A percentile compares a stretch with the other conserved stretches of the same genome.
phyloP scores from a whole-genome alignment of 2,888 invertebrate genomes.

The Oeneis ivallda region DNA sequence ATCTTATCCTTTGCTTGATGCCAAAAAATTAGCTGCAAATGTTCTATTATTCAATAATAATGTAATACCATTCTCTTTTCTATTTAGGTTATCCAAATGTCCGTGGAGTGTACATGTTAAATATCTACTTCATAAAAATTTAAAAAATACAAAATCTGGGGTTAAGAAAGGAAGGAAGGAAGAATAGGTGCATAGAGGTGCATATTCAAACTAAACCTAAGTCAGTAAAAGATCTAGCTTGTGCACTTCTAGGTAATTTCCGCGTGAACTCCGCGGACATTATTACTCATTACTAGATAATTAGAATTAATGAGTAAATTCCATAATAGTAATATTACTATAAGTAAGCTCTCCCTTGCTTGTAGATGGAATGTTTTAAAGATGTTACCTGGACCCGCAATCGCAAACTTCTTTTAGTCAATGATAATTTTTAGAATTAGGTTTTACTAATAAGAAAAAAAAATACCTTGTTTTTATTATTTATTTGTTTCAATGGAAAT shows the following conservation, averaged over 20 bases:
- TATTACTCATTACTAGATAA: slow-evolving; percentile 73
- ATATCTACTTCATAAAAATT: neutral
- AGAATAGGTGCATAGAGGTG: too few relatives aligned
- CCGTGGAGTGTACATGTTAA: slow-evolving; percentile 55
- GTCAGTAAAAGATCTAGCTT: neutral
- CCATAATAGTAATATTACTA: slow-evolving; percentile 73
- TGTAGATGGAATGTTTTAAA: slow-evolving; percentile 74
- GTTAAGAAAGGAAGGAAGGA: neutral
- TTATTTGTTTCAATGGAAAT: slow-evolving; percentile 80
- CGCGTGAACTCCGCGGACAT: slow-evolving; percentile 58
- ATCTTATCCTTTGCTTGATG: slow-evolving; percentile 75
- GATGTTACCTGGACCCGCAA: slow-evolving; percentile 75
- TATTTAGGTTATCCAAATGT: slow-evolving; percentile 69
- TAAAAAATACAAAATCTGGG: too few relatives aligned
- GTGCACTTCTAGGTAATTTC: slow-evolving; percentile 15
- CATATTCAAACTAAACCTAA: neutral
- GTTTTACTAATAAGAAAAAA: slow-evolving; percentile 72
- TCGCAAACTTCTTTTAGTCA: slow-evolving; percentile 76
- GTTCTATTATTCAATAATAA: slow-evolving; percentile 68
- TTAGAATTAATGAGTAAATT: slow-evolving; percentile 77
- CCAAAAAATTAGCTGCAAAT: slow-evolving; percentile 77
- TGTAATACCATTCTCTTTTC: slow-evolving; percentile 66
- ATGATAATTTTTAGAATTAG: slow-evolving; percentile 75
- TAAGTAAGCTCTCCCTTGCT: slow-evolving; percentile 78
- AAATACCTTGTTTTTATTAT: slow-evolving; percentile 80